phyloP scores from a whole-genome alignment of 2,113 vertebrate genomes.

The Sebastes fasciatus region DNA sequence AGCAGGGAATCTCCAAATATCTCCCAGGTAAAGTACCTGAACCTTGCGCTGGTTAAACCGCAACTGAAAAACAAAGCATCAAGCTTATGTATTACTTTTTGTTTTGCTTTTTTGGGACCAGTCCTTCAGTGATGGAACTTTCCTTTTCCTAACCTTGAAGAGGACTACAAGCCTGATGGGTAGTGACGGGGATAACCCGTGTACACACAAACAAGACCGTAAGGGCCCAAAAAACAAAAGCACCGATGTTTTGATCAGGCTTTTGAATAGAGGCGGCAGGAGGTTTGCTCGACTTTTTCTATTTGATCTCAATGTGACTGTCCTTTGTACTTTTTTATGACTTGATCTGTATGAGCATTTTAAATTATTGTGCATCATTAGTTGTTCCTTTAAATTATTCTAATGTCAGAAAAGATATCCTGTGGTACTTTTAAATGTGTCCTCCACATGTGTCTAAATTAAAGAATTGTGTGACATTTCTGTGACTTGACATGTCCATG shows the following conservation, averaged over 20 bases:
- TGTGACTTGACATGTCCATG: background rate
- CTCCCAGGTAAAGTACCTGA: conserved; percentile 38
- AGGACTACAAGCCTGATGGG: background rate
- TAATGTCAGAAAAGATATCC: background rate
- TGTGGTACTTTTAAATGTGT: background rate
- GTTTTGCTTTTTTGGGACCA: background rate
- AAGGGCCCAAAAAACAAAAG: background rate
- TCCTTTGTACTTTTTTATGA: background rate
- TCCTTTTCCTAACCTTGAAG: too few relatives aligned
- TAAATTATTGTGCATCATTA: background rate
- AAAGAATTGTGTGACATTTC: background rate
- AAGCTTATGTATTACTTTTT: background rate
- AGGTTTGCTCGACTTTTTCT: background rate
- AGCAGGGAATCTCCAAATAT: background rate
- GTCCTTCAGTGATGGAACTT: background rate
- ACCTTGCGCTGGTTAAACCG: background rate
- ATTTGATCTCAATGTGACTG: background rate
- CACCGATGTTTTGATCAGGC: background rate
- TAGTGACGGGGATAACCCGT: background rate
- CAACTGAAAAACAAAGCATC: background rate
- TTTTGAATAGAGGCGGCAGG: background rate
- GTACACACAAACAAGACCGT: background rate
- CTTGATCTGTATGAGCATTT: background rate
- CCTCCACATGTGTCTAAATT: background rate
- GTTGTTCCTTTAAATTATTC: background rate